Base-by-base conservation (phyloP, 1,140 invertebrate species). In the Ericerus pela region DNA sequence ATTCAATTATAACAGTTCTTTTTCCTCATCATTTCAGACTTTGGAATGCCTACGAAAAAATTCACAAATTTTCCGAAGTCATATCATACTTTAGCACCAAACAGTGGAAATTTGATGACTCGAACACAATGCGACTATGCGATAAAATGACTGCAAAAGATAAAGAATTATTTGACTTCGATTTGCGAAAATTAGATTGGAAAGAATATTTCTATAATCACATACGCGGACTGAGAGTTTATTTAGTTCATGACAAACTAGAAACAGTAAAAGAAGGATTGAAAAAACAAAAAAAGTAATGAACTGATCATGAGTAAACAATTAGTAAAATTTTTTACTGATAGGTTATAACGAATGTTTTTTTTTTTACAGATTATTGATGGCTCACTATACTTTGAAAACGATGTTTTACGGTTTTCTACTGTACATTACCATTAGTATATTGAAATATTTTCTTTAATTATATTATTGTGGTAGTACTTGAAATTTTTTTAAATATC, bases 41-140 rank as follows among this genome's bases (percentile, higher is more conserved):
- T 64, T 66, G 81, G 53, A 79, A 79, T 58, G 73, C 81, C 12
- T 87, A 89, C 64, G 74, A 73, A 43, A 87, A 84, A 67, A 76
- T 92, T 27, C 77, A 85, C 62, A 81, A 81, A 64, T 84, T 88
- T 33, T 24, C 30, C 22, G 33, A 57, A 2, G 57, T 63, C 10
- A 37, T 63, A 18, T 60, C 62, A 1, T 63, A 62, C 37, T 63
- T 63, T 36, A 52, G 53, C 22, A 56, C 54, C 14, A 27, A 57
- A 5, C 57, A 61, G 31, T 63, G 62, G 62, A 54, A 31, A 20
- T 63, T 63, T 27, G 16, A 29, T 14, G 59, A 63, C 33, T 8
- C 31, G 3, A 80, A 83, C 66, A 68, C 84, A 0, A 63, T 73
- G 51, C 64, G 63, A 16, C 63, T 89, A 26, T 77, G 76, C 70